phyloP scores from a whole-genome alignment of 2,113 vertebrate genomes.

The Pterocles orientalis region DNA sequence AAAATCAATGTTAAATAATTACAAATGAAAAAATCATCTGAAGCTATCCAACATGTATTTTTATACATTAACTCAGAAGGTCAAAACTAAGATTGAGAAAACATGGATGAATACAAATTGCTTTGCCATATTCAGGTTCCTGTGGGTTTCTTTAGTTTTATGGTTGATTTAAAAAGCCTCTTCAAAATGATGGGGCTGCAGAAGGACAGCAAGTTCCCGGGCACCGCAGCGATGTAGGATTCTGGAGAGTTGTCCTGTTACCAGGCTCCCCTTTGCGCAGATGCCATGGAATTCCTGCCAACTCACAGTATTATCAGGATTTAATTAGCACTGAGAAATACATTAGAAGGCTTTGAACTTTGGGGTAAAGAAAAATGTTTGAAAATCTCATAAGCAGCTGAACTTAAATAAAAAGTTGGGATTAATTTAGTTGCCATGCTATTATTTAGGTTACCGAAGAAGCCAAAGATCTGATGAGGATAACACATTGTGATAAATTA shows the following conservation, averaged over 20 bases:
- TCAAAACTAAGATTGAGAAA: constrained; percentile 25
- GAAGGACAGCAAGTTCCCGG: not conserved
- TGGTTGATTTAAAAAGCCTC: constrained; percentile 48
- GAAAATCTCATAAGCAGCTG: constrained; percentile 29
- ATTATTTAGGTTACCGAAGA: constrained; percentile 6
- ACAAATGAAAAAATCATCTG: constrained; percentile 9
- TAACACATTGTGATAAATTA: not conserved
- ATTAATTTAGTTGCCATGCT: not conserved
- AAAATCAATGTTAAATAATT: constrained; percentile 51
- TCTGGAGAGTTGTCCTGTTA: not conserved
- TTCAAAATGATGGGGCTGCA: not conserved
- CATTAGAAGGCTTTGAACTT: constrained; percentile 7
- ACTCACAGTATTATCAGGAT: not conserved
- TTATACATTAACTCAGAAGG: constrained; percentile 26
- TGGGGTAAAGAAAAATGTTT: constrained; percentile 17
- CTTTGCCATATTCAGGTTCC: constrained; percentile 62
- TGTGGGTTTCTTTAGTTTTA: constrained; percentile 67
- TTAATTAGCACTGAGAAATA: constrained; percentile 34
- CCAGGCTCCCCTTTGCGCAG: not conserved
- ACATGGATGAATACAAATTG: constrained; percentile 53
- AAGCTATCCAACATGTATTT: not conserved
- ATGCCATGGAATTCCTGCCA: constrained; percentile 21
- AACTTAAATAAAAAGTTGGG: not conserved
- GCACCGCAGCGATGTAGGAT: not conserved
- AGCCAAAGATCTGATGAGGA: not conserved